phyloP scores from a whole-genome alignment of 2,113 vertebrate species.

The Dicentrarchus labrax region DNA sequence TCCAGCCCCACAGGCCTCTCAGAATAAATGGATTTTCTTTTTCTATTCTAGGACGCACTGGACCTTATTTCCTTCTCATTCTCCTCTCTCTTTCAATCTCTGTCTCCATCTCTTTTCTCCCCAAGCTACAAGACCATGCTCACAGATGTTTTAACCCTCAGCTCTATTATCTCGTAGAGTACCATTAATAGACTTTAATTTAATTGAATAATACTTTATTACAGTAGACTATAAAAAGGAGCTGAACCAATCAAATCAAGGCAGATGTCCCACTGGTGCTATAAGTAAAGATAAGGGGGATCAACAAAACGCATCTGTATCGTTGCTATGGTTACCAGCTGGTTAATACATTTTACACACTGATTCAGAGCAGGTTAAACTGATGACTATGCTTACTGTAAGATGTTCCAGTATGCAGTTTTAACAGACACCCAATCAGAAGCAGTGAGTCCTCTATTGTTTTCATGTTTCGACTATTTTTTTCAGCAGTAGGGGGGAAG shows the following conservation, averaged over 20 bases:
- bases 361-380: too few relatives aligned
- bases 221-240: constrained; percentile 44
- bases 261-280: constrained; percentile 10
- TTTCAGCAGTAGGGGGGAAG: too few relatives aligned
- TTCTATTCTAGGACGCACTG: constrained; percentile 75
- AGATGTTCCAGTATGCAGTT: too few relatives aligned
- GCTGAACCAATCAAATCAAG: constrained; percentile 41
- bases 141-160: constrained; percentile 62
- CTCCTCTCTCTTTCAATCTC: constrained; percentile 75
- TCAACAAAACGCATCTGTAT: neutral
- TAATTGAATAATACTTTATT: constrained; percentile 64
- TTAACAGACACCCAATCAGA: too few relatives aligned
- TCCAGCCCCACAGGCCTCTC: constrained; percentile 74
- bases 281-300: neutral
- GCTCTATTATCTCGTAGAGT: constrained; percentile 53
- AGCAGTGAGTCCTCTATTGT: too few relatives aligned
- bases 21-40: constrained; percentile 81
- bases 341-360: neutral
- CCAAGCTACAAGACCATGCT: constrained; percentile 57
- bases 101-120: constrained; percentile 74
- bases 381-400: too few relatives aligned
- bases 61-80: constrained; percentile 79
- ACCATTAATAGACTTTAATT: constrained; percentile 71
- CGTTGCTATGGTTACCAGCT: constrained; percentile 47
- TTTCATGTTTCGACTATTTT: too few relatives aligned